Percentiles rank a stretch among this genome's conserved stretches.
phyloP scores from a whole-genome alignment of 2,113 vertebrate species.

The Anguilla japonica region DNA sequence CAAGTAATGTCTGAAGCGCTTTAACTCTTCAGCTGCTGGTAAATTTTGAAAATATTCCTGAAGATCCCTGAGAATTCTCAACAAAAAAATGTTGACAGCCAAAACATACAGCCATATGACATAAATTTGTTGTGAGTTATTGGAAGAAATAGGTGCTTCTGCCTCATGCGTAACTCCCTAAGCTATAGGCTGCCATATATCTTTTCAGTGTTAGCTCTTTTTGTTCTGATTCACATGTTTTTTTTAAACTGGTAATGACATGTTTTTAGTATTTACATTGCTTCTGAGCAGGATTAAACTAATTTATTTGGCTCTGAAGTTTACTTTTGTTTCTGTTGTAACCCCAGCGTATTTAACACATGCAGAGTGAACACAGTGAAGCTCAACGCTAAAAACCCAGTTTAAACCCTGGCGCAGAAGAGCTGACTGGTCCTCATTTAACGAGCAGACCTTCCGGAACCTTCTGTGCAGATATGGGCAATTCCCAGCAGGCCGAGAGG shows the following conservation, averaged over 20 bases:
- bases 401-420: not conserved
- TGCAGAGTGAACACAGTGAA: not conserved
- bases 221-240: not conserved
- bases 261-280: not conserved
- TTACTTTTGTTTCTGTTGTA: not conserved
- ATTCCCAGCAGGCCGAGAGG: not conserved
- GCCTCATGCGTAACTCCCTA: not conserved
- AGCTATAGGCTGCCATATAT: not conserved
- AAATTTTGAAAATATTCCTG: not conserved
- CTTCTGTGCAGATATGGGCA: not conserved
- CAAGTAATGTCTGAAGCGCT: not conserved
- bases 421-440: not conserved
- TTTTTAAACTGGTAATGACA: not conserved
- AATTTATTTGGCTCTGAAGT: not conserved
- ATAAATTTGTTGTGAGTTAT: not conserved
- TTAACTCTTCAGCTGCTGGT: not conserved
- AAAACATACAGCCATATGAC: not conserved
- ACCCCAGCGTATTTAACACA: not conserved
- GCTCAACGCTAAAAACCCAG: not conserved
- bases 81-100: not conserved
- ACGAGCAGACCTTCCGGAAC: not conserved
- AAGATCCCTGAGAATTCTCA: not conserved
- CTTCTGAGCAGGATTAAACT: not conserved
- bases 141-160: not conserved
- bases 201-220: not conserved